Evolutionary conservation across 1,140 invertebrate genomes (phyloP).

Genomic region (Caerostris extrusa): DNA sequence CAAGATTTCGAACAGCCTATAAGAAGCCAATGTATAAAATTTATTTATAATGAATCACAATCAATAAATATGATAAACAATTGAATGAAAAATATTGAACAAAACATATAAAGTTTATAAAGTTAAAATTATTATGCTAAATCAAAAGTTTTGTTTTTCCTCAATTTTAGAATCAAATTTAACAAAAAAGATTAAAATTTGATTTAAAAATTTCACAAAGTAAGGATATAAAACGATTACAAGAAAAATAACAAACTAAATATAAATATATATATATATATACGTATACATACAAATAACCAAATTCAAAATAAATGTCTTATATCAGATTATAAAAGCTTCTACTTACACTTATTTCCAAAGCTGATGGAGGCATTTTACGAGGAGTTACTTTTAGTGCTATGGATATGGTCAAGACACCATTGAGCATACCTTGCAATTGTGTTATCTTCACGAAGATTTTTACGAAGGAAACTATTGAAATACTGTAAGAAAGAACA

Average conservation of each 20-base stretch:
- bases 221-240: neutral
- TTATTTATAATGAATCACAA: neutral
- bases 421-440: conserved; percentile 93
- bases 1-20: conserved; percentile 92
- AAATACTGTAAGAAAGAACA: conserved; percentile 85
- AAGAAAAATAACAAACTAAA: neutral
- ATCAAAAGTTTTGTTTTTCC: too few species aligned
- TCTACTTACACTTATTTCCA: conserved; percentile 92
- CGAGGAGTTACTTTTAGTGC: conserved; percentile 90
- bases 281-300: too few species aligned
- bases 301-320: neutral
- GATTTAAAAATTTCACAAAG: neutral
- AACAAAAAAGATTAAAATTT: too few species aligned
- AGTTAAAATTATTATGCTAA: too few species aligned
- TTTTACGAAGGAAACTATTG: conserved; percentile 89
- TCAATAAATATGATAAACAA: too few species aligned
- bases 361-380: conserved; percentile 90
- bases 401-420: conserved; percentile 95
- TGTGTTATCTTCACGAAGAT: conserved; percentile 85
- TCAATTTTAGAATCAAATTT: too few species aligned
- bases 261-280: too few species aligned
- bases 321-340: neutral
- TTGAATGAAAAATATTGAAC: too few species aligned
- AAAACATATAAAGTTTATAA: too few species aligned
- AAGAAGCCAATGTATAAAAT: neutral